Evolutionary conservation across 1,140 invertebrate genomes (phyloP).

Genomic region (Platorchestia sp.): DNA sequence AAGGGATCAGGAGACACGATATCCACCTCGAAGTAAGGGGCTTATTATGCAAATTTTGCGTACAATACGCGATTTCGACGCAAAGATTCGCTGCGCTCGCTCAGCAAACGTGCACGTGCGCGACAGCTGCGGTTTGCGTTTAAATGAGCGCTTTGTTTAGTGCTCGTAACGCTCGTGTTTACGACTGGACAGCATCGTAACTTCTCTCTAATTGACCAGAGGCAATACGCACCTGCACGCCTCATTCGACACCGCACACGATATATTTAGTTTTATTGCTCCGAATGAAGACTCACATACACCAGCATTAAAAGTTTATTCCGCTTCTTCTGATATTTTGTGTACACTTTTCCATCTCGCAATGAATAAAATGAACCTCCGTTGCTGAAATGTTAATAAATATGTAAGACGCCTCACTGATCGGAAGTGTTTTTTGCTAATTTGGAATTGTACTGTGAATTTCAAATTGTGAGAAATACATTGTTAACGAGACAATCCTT

Average conservation of each 20-base stretch:
- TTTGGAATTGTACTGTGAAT: too few species aligned
- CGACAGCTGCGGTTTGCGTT: conserved; percentile 48
- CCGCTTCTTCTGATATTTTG: too few species aligned
- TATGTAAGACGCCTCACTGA: too few species aligned
- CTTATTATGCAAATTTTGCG: neutral
- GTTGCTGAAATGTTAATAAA: too few species aligned
- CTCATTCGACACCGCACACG: neutral
- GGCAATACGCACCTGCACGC: conserved; percentile 38
- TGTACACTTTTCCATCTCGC: too few species aligned
- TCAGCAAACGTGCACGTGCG: neutral
- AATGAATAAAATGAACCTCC: too few species aligned
- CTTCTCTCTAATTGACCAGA: conserved; percentile 49
- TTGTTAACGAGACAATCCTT: too few species aligned
- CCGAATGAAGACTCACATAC: neutral
- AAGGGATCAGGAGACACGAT: neutral
- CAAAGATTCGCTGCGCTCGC: neutral
- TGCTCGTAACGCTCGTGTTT: conserved; percentile 23
- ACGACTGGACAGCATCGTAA: conserved; percentile 11
- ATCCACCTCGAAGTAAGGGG: neutral
- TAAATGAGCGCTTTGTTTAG: conserved; percentile 32
- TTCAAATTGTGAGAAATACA: too few species aligned
- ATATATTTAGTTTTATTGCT: neutral
- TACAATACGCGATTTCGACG: neutral
- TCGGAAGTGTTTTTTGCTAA: too few species aligned
- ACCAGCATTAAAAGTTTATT: too few species aligned